phyloP scores from a whole-genome alignment of 2,113 vertebrate species.

The Fulmarus glacialis region DNA sequence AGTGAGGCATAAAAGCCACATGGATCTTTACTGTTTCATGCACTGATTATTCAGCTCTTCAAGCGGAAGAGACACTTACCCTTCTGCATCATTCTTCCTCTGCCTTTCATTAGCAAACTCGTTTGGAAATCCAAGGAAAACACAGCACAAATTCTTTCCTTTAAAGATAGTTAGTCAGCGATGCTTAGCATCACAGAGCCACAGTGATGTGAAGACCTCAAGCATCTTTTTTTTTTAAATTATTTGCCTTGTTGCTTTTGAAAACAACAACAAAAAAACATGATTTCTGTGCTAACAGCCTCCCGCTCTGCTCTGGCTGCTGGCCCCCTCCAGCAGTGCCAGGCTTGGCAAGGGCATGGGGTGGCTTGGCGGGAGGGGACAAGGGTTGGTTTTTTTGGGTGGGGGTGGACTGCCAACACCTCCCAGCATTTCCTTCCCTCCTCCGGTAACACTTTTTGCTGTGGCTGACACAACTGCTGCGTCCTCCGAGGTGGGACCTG shows the following conservation, averaged over 20 bases:
- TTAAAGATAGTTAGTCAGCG: background rate
- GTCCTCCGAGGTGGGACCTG: accelerated
- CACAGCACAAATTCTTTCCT: background rate
- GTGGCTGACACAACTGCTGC: background rate
- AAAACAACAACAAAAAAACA: background rate
- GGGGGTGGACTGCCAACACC: background rate
- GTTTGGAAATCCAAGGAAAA: background rate
- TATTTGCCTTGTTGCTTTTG: background rate
- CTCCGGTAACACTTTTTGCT: background rate
- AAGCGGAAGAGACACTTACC: background rate
- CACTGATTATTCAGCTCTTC: background rate
- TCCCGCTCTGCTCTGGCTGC: background rate
- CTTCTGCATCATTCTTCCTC: background rate
- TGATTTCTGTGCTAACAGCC: background rate
- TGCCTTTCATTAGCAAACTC: background rate
- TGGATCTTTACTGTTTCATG: background rate
- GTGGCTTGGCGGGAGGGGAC: background rate
- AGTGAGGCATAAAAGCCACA: background rate
- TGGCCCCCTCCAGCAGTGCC: background rate
- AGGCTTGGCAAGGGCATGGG: background rate
- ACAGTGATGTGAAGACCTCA: background rate
- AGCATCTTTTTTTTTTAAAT: background rate
- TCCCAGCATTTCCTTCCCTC: background rate
- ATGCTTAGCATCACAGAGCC: background rate
- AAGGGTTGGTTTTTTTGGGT: background rate